phyloP scores from a whole-genome alignment of 2,888 invertebrate genomes.

The Apamea sordens region DNA sequence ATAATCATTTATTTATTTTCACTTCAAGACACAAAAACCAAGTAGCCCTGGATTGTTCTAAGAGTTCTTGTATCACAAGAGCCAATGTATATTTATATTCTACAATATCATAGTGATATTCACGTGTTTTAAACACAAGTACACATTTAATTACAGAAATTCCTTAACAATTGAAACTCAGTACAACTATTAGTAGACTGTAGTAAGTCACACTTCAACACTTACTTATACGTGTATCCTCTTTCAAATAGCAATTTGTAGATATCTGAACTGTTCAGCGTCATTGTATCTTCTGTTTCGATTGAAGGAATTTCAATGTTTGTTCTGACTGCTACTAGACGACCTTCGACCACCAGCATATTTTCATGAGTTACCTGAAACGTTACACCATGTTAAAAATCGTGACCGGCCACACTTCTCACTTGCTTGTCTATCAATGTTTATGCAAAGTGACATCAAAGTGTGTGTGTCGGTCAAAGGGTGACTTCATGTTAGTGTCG shows the following conservation, averaged over 20 bases:
- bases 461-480: too few species aligned
- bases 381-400: background rate
- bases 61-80: too few species aligned
- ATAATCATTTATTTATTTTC: too few species aligned
- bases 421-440: too few species aligned
- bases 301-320: background rate
- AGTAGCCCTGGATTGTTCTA: too few species aligned
- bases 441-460: too few species aligned
- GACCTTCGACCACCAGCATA: background rate
- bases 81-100: background rate
- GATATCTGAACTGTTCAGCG: constrained; percentile 18
- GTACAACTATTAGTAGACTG: background rate
- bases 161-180: background rate
- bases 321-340: background rate
- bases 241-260: constrained; percentile 28
- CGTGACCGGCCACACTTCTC: too few species aligned
- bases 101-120: background rate
- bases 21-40: too few species aligned
- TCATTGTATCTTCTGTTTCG: constrained; percentile 7
- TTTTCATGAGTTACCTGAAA: constrained; percentile 13
- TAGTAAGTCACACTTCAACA: background rate
- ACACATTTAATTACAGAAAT: background rate
- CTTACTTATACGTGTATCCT: constrained; percentile 15
- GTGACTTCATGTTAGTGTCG: too few species aligned
- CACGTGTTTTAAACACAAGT: background rate